Percentiles rank a stretch among this genome's conserved stretches.
These are phyloP conservation scores for Glandiceps talaboti DNA, from an alignment of 53 echinoderm and acorn worm genomes.

Conservation along the genomic window DNA sequence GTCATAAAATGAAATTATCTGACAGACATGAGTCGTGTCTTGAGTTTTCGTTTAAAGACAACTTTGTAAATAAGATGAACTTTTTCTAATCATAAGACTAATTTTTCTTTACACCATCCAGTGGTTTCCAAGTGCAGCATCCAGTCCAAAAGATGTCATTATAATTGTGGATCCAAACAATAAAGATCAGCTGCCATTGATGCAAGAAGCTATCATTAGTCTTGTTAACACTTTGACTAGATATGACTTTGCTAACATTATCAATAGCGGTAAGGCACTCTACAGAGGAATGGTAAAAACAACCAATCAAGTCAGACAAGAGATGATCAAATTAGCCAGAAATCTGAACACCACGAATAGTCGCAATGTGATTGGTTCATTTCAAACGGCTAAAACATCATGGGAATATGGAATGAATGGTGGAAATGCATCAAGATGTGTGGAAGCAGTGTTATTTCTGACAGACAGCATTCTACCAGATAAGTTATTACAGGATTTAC, in stretches of 20 bases:
- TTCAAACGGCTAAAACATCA: neutral
- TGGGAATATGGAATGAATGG: neutral
- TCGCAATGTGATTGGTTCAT: neutral
- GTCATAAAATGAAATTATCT: too few species aligned
- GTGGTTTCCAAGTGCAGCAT: neutral
- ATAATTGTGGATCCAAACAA: neutral
- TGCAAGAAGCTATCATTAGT: neutral
- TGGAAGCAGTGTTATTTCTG: neutral
- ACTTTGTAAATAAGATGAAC: too few species aligned
- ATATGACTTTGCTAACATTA: neutral
- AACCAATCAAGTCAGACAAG: neutral
- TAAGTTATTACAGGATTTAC: neutral
- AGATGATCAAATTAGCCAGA: neutral
- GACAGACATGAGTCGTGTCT: too few species aligned
- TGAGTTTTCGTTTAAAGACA: too few species aligned
- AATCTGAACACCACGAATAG: neutral
- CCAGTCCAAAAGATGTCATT: neutral
- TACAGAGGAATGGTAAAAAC: neutral
- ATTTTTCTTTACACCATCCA: neutral
- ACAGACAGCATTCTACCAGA: neutral
- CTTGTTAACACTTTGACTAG: neutral
- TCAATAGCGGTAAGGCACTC: neutral
- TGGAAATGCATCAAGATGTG: neutral
- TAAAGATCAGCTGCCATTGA: neutral
- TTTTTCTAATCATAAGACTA: too few species aligned